Base-by-base conservation (phyloP, 2,888 invertebrate genomes). In the Ashinkailepas kermadecensis region DNA sequence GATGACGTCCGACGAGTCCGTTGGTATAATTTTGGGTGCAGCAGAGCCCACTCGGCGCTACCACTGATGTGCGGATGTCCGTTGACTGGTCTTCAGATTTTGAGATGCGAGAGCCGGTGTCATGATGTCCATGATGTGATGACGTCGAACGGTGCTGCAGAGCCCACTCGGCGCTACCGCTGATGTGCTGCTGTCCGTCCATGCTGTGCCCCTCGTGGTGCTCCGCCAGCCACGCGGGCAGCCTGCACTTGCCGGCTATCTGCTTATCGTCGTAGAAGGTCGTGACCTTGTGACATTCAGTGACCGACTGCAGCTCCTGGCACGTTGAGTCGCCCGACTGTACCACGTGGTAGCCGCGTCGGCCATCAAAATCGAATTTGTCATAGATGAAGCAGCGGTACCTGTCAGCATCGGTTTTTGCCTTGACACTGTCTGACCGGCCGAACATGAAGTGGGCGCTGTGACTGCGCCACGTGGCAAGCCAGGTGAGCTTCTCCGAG, bases 281-380 rank as follows among this genome's bases (percentile, higher is more conserved):
- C 93, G 95, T 94, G 25, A 94, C 94, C 84, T 94, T 90, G 56
- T 94, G 93, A 0, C 95, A 95, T 86, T 95, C 96, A 84, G 93
- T 93, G 80, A 96, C 94, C 86, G 95, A 95, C 88, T 95, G 95
- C 82, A 96, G 91, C 25, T 96, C 96, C 87, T 95, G 95, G 88
- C 96, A 96, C 62, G 96, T 95, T 82, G 96, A 96, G 88, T 96
- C 96, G 15, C 95, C 96, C 81, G 95, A 95, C 89, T 96, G 95
- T 7, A n/a, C n/a, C n/a, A n/a, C n/a, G n/a, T n/a, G n/a, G n/a
- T n/a, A n/a, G n/a, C n/a, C n/a, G n/a, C n/a, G n/a, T n/a, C n/a
- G n/a, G n/a, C n/a, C n/a, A n/a, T n/a, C n/a, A n/a, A n/a, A n/a
- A n/a, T n/a, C n/a, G n/a, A n/a, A n/a, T n/a, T n/a, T n/a, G n/a